A percentile compares a stretch with the other conserved stretches of the same genome.
Conservation (phyloP, 2,888 invertebrate genomes). For the Dolomedes plantarius region DNA sequence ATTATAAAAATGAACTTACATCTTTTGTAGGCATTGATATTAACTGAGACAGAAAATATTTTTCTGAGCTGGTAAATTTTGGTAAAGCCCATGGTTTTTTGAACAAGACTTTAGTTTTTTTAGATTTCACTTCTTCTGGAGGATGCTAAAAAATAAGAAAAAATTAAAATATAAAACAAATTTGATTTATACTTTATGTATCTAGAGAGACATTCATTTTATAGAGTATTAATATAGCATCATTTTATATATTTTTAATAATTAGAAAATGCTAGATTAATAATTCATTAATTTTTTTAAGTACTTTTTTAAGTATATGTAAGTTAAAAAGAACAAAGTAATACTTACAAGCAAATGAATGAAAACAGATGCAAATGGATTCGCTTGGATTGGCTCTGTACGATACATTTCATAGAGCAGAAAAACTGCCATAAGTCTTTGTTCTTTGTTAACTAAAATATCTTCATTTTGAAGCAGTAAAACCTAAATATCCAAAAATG, state of each 20-base stretch:
- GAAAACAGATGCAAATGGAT: conserved; percentile 85
- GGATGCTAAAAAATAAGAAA: conserved; percentile 77
- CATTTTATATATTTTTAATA: too few relatives aligned
- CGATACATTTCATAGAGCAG: conserved; percentile 84
- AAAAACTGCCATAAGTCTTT: conserved; percentile 83
- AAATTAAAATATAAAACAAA: too few relatives aligned
- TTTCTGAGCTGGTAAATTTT: conserved; percentile 81
- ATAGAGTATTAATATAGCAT: too few relatives aligned
- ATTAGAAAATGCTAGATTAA: too few relatives aligned
- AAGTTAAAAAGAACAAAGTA: neutral
- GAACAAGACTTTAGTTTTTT: conserved; percentile 77
- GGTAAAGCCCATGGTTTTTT: conserved; percentile 81
- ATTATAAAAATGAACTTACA: too few relatives aligned
- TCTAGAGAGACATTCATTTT: too few relatives aligned
- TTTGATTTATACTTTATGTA: too few relatives aligned
- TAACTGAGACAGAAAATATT: conserved; percentile 84
- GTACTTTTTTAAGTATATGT: too few relatives aligned
- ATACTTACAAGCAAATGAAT: conserved; percentile 82
- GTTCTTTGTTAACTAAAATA: conserved; percentile 82
- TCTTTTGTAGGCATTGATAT: conserved; percentile 83
- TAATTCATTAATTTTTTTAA: too few relatives aligned
- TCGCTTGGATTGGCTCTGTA: conserved; percentile 81
- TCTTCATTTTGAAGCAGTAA: conserved; percentile 83
- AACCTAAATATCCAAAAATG: conserved; percentile 44
- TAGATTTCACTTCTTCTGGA: conserved; percentile 77